phyloP scores from a whole-genome alignment of 2,888 invertebrate species.

The Ferdinandea cuprea region DNA sequence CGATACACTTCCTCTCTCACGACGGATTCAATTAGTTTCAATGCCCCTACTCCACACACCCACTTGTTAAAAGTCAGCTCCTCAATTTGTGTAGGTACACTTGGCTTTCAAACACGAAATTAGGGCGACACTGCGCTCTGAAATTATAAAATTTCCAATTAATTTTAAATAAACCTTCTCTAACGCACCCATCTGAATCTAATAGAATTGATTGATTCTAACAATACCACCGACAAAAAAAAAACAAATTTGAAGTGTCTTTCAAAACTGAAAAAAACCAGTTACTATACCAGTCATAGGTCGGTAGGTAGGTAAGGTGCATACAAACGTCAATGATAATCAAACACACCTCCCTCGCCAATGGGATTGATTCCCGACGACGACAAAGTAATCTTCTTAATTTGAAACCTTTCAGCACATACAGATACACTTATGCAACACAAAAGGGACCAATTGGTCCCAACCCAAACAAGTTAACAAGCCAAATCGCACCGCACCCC shows the following conservation, averaged over 20 bases:
- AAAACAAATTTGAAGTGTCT: conserved; percentile 33
- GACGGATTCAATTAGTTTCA: conserved; percentile 36
- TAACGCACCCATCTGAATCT: conserved; percentile 14
- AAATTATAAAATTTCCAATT: conserved; percentile 62
- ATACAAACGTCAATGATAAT: neutral
- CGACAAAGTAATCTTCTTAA: conserved; percentile 68
- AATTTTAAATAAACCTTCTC: conserved; percentile 42
- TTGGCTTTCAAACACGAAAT: conserved; percentile 23
- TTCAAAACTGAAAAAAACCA: conserved; percentile 26
- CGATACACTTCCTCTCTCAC: conserved; percentile 29
- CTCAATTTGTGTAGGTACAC: no score
- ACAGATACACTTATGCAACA: conserved; percentile 56
- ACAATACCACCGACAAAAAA: conserved; percentile 28
- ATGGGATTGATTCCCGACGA: conserved; percentile 62
- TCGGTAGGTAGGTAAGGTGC: no score
- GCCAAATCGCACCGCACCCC: conserved; percentile 53
- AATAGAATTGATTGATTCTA: conserved; percentile 57
- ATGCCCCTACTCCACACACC: neutral
- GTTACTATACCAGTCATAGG: conserved; percentile 6
- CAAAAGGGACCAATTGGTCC: conserved; percentile 53
- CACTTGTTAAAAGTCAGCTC: conserved; percentile 1
- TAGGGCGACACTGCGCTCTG: conserved; percentile 24
- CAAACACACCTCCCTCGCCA: conserved; percentile 5
- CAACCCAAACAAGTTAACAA: conserved; percentile 57
- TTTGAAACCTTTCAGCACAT: conserved; percentile 72